Conservation (phyloP, 1,140 invertebrate species). For the Chionoecetes opilio region DNA sequence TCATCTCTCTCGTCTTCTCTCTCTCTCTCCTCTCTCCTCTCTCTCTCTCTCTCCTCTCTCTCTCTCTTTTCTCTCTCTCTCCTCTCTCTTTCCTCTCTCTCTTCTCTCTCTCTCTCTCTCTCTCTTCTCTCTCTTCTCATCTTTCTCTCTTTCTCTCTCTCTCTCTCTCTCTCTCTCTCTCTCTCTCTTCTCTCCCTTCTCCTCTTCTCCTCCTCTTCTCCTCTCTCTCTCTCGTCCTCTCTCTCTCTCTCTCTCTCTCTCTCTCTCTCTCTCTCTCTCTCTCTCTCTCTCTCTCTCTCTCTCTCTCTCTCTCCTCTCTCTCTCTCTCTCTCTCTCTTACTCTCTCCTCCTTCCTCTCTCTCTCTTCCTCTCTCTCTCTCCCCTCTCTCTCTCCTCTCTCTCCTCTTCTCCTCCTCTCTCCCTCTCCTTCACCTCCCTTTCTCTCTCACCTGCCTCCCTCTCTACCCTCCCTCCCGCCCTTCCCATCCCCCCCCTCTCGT, state of each 20-base stretch:
- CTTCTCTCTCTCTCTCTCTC: too few relatives aligned
- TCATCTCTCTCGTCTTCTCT: too few relatives aligned
- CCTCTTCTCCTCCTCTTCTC: slow-evolving; percentile 42
- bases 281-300: slow-evolving; percentile 61
- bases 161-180: slow-evolving; percentile 42
- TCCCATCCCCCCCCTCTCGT: background rate
- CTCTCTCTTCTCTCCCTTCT: slow-evolving; percentile 62
- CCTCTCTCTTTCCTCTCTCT: too few relatives aligned
- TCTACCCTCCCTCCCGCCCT: background rate
- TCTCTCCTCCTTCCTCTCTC: background rate
- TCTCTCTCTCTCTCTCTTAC: background rate
- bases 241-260: slow-evolving; percentile 64
- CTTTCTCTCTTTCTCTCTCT: background rate
- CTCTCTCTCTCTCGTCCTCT: slow-evolving; percentile 58
- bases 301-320: background rate
- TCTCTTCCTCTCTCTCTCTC: background rate
- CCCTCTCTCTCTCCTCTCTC: background rate
- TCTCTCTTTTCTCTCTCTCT: too few relatives aligned
- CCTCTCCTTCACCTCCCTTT: background rate
- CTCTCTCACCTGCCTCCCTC: background rate
- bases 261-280: slow-evolving; percentile 65
- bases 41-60: too few relatives aligned
- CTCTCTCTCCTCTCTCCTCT: too few relatives aligned
- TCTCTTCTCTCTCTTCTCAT: too few relatives aligned
- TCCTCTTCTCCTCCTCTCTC: background rate